These are phyloP conservation scores for Crotalus tigris DNA, from an alignment of 2,113 vertebrate genomes.

Conservation along the genomic window DNA sequence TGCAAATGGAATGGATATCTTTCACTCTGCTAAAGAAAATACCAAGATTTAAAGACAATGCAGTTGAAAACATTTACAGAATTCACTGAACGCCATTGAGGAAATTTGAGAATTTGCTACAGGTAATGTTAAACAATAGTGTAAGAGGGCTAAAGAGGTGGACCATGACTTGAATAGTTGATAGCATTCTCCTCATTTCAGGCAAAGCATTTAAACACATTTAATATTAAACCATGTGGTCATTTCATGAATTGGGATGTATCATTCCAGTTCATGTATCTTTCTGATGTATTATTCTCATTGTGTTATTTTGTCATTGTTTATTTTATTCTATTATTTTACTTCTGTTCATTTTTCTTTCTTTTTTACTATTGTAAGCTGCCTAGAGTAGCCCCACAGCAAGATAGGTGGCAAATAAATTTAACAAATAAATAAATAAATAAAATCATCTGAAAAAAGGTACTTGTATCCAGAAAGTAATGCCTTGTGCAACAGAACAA, in stretches of 20 bases:
- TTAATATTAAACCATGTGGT: not conserved
- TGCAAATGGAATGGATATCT: slow-evolving; percentile 62
- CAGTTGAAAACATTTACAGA: slow-evolving; percentile 42
- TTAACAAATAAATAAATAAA: no score
- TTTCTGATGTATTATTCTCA: no score
- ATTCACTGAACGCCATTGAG: slow-evolving; percentile 4
- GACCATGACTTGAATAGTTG: not conserved
- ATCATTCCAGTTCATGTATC: no score
- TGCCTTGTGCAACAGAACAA: slow-evolving; percentile 1
- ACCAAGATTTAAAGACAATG: slow-evolving; percentile 52
- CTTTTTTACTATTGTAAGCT: no score
- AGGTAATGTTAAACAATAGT: slow-evolving; percentile 27
- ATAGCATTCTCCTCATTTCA: not conserved
- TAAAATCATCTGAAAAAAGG: no score
- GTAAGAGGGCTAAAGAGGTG: not conserved
- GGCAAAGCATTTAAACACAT: not conserved
- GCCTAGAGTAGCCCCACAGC: no score
- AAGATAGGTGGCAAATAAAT: no score
- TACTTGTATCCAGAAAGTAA: not conserved
- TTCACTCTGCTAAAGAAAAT: slow-evolving; percentile 59
- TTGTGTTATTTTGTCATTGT: no score
- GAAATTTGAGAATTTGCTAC: not conserved
- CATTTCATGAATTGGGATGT: not conserved
- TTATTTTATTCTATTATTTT: no score
- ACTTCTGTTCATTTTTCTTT: no score